Base-by-base conservation (phyloP, 2,113 vertebrate genomes). In the Tricholaema leucomelas region DNA sequence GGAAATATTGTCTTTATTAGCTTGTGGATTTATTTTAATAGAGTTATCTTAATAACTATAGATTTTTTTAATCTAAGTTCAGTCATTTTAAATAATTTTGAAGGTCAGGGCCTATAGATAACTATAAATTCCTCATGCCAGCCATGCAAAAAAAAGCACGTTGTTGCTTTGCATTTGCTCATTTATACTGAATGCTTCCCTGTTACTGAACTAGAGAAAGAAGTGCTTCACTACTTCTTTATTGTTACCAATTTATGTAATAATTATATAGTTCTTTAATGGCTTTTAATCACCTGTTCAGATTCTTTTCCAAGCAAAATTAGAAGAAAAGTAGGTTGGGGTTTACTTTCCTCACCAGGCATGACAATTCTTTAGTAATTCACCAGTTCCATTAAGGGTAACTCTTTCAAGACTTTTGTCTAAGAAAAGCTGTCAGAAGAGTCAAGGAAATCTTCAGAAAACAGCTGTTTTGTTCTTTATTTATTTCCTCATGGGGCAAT, bases 61-160 rank as follows among this genome's bases (percentile, higher is more conserved):
- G 40, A 55, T 90, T n/a, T 87, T 93, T 95, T 79, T 81, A n/a
- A 70, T 88, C 59, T 56, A 92, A 56, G 28, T 76, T 90, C 64
- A 93, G 20, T 81, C 52, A 56, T 60, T 86, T 92, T 67, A 91
- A 85, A 12, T 81, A 56, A 20, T 79, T 83, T 55, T 90, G 90
- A 90, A 78, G 70, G 80, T 93, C 86, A 81, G 35, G 48, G 40
- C 52, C 21, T 72, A 4, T 48, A 81, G 67, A 55, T 77, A 95
- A 38, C 28, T 54, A 36, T 79, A 63, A 90, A 88, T 83, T 85
- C 48, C 36, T 88, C 2, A 1, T 83, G 35, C 48, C 30, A 83
- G 28, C 50, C 13, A 3, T 69, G n/a, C 18, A 69, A 76, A 67
- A 83, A 80, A 80, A 35, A 19, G 16, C 44, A 2, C 74, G 83